Base-by-base conservation (phyloP, 2,797 vertebrate genomes). In the Typhlichthys subterraneus region DNA sequence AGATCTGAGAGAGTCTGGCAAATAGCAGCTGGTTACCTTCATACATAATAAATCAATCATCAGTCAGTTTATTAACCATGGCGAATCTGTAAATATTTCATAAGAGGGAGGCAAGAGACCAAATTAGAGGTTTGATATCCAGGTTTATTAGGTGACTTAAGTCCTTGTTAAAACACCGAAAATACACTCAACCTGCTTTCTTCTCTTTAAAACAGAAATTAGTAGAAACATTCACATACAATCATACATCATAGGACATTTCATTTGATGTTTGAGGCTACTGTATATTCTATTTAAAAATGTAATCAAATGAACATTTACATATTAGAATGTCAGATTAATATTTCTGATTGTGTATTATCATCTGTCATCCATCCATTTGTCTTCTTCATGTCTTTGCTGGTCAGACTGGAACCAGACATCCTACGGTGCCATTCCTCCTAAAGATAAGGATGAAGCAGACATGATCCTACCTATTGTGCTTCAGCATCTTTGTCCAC, bases 381-480 rank as follows among this genome's bases (percentile, higher is more conserved):
- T 52, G 8, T 52, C 9, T 12, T 48, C n/a, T 48, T 52, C 9
- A 56, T 59, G 1, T 69, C 47, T 46, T 13, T 15, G 14, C 11
- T 13, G 2, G 68, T 69, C 87, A 99, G 97, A 94, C 79, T 99
- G 97, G 97, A 99, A 98, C 76, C 91, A 95, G 87, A 99, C 97
- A 0, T 59, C 72, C 0, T 99, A 98, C 0, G 94, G 94, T 12
- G 0, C 80, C 23, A 63, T 86, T 56, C 85, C 95, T 45, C 97
- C 97, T 13, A 94, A 93, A 86, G 69, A 73, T 10, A 95, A 80
- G 11, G 88, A 95, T 2, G 82, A 99, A 86, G 93, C 95, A 0
- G 97, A 98, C 83, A 99, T 98, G 97, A 99, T 99, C 79, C 91
- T 99, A 52, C 97, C 97, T 0, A 97, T 99, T 0, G 97, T 99